phyloP scores from a whole-genome alignment of 1,140 invertebrate species.

The Dysdera silvatica region DNA sequence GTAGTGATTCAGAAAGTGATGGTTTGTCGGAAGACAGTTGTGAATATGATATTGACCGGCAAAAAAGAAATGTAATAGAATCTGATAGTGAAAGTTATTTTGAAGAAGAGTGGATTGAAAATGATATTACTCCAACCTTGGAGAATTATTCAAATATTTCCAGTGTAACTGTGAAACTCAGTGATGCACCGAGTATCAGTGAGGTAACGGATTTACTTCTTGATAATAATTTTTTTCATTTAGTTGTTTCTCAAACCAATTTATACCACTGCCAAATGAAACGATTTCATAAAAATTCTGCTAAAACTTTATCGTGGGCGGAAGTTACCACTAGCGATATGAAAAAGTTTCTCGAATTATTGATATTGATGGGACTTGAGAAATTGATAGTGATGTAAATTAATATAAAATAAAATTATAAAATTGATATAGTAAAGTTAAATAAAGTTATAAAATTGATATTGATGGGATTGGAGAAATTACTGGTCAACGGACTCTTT shows the following conservation, averaged over 20 bases:
- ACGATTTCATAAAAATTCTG: background rate
- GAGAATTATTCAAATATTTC: background rate
- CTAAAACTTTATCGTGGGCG: background rate
- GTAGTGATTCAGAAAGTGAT: background rate
- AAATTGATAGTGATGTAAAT: background rate
- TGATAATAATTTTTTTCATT: background rate
- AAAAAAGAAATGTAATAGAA: conserved; percentile 3
- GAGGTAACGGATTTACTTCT: background rate
- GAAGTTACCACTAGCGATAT: background rate
- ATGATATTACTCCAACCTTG: background rate
- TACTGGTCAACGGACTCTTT: background rate
- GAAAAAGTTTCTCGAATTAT: background rate
- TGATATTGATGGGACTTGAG: background rate
- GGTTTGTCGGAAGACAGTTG: background rate
- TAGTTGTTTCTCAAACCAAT: conserved; percentile 1
- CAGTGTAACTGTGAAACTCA: background rate
- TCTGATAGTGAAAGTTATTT: background rate
- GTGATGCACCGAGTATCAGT: background rate
- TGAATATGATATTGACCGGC: background rate
- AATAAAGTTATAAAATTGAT: too few species aligned
- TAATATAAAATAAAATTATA: conserved; percentile 4
- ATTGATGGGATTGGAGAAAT: background rate
- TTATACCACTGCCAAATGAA: conserved; percentile 5
- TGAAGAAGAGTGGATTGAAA: background rate
- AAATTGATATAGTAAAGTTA: too few species aligned